Evolutionary conservation across 1,140 invertebrate genomes (phyloP).

Genomic region (Metopolophium dirhodum): DNA sequence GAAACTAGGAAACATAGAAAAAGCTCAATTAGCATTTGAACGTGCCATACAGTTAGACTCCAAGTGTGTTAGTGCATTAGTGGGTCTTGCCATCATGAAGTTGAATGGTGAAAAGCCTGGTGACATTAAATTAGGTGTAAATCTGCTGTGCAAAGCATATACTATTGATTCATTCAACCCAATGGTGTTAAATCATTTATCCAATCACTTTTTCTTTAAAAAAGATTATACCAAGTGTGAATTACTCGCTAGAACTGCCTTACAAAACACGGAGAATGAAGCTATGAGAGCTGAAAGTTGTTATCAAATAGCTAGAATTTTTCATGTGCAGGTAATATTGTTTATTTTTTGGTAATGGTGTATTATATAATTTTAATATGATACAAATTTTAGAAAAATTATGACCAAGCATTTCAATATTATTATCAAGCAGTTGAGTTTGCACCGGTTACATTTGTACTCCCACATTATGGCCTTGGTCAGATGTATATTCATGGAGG

Average conservation of each 20-base stretch:
- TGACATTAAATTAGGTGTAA: conserved; percentile 91
- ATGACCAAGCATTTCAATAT: conserved; percentile 98
- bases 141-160: conserved; percentile 96
- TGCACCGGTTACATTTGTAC: conserved; percentile 90
- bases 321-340: conserved; percentile 82
- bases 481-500: conserved; percentile 99
- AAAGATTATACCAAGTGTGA: conserved; percentile 97
- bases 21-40: conserved; percentile 95
- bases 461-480: conserved; percentile 97
- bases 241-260: conserved; percentile 94
- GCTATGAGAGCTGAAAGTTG: conserved; percentile 98
- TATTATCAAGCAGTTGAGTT: conserved; percentile 99
- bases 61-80: conserved; percentile 94
- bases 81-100: conserved; percentile 93
- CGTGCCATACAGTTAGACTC: conserved; percentile 90
- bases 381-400: conserved; percentile 74
- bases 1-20: conserved; percentile 94
- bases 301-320: conserved; percentile 94
- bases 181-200: conserved; percentile 98
- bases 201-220: conserved; percentile 99
- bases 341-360: neutral
- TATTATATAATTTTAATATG: neutral
- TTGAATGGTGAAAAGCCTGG: conserved; percentile 92
- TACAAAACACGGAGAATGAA: conserved; percentile 99
- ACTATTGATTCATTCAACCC: conserved; percentile 97